phyloP scores from a whole-genome alignment of 2,888 invertebrate species.

The Caenorhabditis panamensis region DNA sequence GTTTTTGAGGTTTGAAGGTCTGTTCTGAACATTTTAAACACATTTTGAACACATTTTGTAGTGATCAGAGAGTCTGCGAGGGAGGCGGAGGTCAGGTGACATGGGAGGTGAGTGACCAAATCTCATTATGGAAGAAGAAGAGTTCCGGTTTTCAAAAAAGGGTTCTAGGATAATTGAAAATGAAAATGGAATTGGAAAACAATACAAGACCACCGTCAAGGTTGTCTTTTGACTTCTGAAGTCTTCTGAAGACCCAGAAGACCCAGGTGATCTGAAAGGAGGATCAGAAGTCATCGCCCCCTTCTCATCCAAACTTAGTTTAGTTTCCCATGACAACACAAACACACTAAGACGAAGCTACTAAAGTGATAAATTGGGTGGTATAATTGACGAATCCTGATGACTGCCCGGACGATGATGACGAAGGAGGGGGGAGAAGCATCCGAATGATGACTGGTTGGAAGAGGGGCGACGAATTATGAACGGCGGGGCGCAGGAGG shows the following conservation, averaged over 20 bases:
- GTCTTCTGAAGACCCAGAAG: too few species aligned
- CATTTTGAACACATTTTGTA: neutral
- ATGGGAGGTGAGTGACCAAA: neutral
- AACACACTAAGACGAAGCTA: slow-evolving; percentile 12
- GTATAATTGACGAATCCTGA: slow-evolving; percentile 29
- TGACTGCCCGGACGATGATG: neutral
- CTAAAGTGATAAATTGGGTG: slow-evolving; percentile 58
- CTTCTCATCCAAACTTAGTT: too few species aligned
- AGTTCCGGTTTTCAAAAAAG: slow-evolving; percentile 19
- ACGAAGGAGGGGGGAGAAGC: neutral
- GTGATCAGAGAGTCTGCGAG: neutral
- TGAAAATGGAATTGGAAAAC: neutral
- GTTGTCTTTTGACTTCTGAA: too few species aligned
- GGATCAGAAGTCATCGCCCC: neutral
- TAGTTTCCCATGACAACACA: slow-evolving; percentile 45
- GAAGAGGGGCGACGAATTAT: slow-evolving; percentile 1
- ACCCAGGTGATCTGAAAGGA: neutral
- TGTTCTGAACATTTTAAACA: too few species aligned
- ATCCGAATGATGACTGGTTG: neutral
- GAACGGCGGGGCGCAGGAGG: slow-evolving; percentile 4
- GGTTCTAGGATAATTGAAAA: neutral
- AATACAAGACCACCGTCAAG: neutral
- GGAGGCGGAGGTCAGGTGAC: slow-evolving; percentile 10
- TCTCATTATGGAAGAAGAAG: neutral
- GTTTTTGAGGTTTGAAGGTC: neutral